Conservation (phyloP, 2,888 invertebrate genomes). For the Sarcophaga rosellei region DNA sequence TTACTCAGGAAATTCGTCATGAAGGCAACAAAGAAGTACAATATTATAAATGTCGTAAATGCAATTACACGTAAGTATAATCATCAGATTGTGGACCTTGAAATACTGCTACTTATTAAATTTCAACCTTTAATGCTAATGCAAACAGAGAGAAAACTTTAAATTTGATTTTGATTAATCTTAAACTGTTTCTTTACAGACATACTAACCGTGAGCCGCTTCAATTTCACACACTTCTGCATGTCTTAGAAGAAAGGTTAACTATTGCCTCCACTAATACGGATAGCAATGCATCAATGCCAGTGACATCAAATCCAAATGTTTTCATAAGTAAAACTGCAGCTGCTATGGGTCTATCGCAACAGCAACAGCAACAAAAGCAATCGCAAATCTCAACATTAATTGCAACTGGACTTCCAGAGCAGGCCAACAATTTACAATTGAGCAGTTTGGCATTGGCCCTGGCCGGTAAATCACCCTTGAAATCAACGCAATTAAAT, state of each 20-base stretch:
- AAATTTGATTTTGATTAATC: no score
- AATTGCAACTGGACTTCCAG: constrained; percentile 76
- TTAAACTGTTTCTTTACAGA: constrained; percentile 76
- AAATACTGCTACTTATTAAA: no score
- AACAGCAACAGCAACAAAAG: constrained; percentile 74
- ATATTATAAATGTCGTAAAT: constrained; percentile 94
- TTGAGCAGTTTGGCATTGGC: constrained; percentile 77
- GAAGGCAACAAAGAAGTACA: constrained; percentile 86
- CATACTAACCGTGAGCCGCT: constrained; percentile 84
- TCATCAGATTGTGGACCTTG: neutral
- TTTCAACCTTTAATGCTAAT: no score
- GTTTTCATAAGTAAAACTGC: constrained; percentile 80
- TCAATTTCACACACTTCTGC: constrained; percentile 71
- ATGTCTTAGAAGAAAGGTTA: constrained; percentile 65
- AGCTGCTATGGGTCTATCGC: constrained; percentile 80
- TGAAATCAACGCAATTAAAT: constrained; percentile 70
- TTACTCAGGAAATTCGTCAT: constrained; percentile 81
- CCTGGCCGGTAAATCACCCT: constrained; percentile 74
- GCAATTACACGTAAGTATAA: constrained; percentile 87
- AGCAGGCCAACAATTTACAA: constrained; percentile 76
- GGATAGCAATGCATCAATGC: constrained; percentile 73
- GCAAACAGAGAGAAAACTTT: no score
- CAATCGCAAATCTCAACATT: constrained; percentile 74
- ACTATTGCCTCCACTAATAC: neutral
- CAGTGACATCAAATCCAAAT: constrained; percentile 77